These are phyloP conservation scores for Proctacanthus coquilletti DNA, from an alignment of 1,140 invertebrate species.

Conservation along the genomic window DNA sequence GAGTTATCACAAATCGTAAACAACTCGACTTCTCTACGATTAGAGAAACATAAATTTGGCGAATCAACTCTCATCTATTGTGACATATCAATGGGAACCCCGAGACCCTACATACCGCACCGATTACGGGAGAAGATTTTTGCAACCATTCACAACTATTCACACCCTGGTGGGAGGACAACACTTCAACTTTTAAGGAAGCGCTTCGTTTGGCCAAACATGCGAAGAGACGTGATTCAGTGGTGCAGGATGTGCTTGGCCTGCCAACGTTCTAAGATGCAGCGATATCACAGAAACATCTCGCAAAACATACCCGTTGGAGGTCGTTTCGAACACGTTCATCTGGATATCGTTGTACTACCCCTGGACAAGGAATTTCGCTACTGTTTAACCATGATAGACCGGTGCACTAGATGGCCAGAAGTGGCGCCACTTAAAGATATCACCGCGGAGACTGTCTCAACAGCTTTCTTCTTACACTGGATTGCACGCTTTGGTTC, in stretches of 20 bases:
- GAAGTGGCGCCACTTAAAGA: constrained; percentile 23
- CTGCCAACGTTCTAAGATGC: constrained; percentile 11
- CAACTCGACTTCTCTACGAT: constrained; percentile 11
- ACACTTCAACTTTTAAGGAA: constrained; percentile 7
- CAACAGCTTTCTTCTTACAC: constrained; percentile 14
- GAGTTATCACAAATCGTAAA: constrained; percentile 11
- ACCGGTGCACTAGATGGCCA: constrained; percentile 27
- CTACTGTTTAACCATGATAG: constrained; percentile 16
- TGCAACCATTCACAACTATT: constrained; percentile 9
- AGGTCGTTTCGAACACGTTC: constrained; percentile 13
- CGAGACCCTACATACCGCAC: constrained; percentile 15
- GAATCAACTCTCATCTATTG: constrained; percentile 3
- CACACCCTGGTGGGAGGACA: constrained; percentile 15
- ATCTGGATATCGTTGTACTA: constrained; percentile 22
- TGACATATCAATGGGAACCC: constrained; percentile 7
- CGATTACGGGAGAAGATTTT: constrained; percentile 9
- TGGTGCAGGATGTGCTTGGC: constrained; percentile 10
- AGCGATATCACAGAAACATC: constrained; percentile 3
- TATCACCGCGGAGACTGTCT: constrained; percentile 15
- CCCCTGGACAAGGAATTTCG: constrained; percentile 8
- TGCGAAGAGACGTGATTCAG: constrained; percentile 13
- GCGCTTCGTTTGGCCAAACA: constrained; percentile 11
- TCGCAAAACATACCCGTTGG: constrained; percentile 2
- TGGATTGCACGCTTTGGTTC: constrained; percentile 14
- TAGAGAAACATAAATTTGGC: constrained; percentile 4